A percentile compares a stretch with the other conserved stretches of the same genome.
Evolutionary conservation across 2,113 vertebrate species (phyloP).

Genomic region (Neoarius graeffei): DNA sequence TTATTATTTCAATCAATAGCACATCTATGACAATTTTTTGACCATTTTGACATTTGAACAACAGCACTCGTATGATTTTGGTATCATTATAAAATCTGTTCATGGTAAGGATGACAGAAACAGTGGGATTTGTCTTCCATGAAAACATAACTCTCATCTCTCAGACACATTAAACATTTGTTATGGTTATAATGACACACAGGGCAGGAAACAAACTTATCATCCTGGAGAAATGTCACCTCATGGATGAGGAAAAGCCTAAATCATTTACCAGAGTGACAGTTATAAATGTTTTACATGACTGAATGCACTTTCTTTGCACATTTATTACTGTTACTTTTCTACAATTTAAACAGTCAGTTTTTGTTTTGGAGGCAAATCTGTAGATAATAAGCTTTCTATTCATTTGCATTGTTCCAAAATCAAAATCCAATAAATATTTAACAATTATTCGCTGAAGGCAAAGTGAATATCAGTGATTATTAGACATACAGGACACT

Average conservation of each 20-base stretch:
- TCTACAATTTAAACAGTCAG: background rate
- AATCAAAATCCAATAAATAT: background rate
- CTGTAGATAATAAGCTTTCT: background rate
- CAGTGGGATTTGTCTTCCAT: background rate
- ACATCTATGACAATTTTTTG: too few relatives aligned
- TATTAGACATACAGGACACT: too few relatives aligned
- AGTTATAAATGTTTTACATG: slow-evolving; percentile 5
- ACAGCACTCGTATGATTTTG: background rate
- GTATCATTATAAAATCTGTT: background rate
- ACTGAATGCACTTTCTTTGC: background rate
- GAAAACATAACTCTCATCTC: background rate
- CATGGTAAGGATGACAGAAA: background rate
- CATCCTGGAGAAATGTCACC: background rate
- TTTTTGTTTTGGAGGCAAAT: background rate
- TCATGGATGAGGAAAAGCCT: background rate
- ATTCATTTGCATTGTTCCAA: background rate
- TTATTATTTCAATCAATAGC: too few relatives aligned
- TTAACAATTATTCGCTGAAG: too few relatives aligned
- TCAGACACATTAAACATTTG: background rate
- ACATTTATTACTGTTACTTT: background rate
- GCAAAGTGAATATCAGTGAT: too few relatives aligned
- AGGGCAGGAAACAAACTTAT: slow-evolving; percentile 3
- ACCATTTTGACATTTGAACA: background rate
- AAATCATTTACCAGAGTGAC: slow-evolving; percentile 18
- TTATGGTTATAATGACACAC: background rate